A percentile compares a stretch with the other conserved stretches of the same genome.
Evolutionary conservation across 1,140 invertebrate genomes (phyloP).

Genomic region (Rhynchophorus ferrugineus): DNA sequence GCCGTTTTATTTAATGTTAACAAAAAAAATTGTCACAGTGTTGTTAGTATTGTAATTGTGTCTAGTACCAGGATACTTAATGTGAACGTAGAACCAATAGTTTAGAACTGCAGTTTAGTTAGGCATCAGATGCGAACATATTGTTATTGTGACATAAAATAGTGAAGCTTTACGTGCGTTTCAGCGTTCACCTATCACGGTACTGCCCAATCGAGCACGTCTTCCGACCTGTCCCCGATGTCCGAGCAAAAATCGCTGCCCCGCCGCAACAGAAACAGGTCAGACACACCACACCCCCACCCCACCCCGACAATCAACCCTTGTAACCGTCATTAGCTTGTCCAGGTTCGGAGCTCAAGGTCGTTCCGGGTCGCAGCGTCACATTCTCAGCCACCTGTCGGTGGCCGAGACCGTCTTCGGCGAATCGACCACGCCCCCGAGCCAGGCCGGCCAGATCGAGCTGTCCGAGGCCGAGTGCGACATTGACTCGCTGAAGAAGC

Average conservation of each 20-base stretch:
- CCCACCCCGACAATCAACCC: background rate
- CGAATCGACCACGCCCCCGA: conserved; percentile 31
- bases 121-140: too few relatives aligned
- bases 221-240: conserved; percentile 69
- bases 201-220: conserved; percentile 61
- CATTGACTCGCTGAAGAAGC: conserved; percentile 67
- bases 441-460: conserved; percentile 46
- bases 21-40: too few relatives aligned
- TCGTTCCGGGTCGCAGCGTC: conserved; percentile 44
- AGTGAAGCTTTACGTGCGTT: too few relatives aligned
- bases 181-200: conserved; percentile 66
- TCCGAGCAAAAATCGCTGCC: conserved; percentile 68
- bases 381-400: conserved; percentile 51
- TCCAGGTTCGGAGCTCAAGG: conserved; percentile 53
- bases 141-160: too few relatives aligned
- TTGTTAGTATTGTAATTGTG: too few relatives aligned
- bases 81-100: too few relatives aligned
- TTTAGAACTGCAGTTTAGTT: too few relatives aligned
- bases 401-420: conserved; percentile 54
- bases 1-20: too few relatives aligned
- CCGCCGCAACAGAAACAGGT: conserved; percentile 60
- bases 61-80: too few relatives aligned
- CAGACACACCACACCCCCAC: conserved; percentile 17
- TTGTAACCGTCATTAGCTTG: background rate
- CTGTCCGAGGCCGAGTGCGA: conserved; percentile 65